Base-by-base conservation (phyloP, 2,888 invertebrate genomes). In the Mycalesis mineus region DNA sequence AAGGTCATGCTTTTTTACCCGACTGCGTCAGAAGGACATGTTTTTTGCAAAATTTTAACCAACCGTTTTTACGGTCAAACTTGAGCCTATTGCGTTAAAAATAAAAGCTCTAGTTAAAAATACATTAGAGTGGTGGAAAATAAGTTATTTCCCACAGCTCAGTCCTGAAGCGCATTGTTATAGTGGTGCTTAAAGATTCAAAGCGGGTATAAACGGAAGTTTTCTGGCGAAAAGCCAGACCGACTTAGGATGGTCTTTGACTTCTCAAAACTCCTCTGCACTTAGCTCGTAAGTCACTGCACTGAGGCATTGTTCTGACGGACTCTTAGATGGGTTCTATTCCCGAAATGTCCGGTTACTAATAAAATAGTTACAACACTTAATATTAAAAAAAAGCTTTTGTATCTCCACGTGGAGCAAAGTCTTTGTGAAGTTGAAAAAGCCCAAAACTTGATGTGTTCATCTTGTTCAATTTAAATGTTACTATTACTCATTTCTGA, bases 201-300 rank as follows among this genome's bases (percentile, higher is more conserved):
- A 28, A 51, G 51, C 29, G 41, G 15, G 29, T 52, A 52, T 41
- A 52, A 52, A 33, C 42, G 29, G 33, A 52, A 52, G 42, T 52
- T 52, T 33, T 33, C 51, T 57, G 56, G 56, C 44, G 6, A 9
- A 14, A 29, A 39, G 56, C 56, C 56, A 57, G 28, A 14, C 5
- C 17, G 39, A 33, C 56, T 57, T 45, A 51, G 45, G 36, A 51
- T 57, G 56, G 51, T 57, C 56, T 57, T 57, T 51, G 56, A 49
- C 51, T 51, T 51, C 51, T 33, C 39, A 29, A 50, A 57, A 57
- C 44, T 51, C 17, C 15, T 6, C 49, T 36, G 45, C 44, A 45
- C 44, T 40, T 45, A 39, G 42, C 44, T 49, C 52, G 17, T 42
- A 52, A 52, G 29, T 52, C 52, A 41, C 31, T 14, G 11, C 39